Base-by-base conservation (phyloP, 2,888 invertebrate genomes). In the Willowsia nigromaculata region DNA sequence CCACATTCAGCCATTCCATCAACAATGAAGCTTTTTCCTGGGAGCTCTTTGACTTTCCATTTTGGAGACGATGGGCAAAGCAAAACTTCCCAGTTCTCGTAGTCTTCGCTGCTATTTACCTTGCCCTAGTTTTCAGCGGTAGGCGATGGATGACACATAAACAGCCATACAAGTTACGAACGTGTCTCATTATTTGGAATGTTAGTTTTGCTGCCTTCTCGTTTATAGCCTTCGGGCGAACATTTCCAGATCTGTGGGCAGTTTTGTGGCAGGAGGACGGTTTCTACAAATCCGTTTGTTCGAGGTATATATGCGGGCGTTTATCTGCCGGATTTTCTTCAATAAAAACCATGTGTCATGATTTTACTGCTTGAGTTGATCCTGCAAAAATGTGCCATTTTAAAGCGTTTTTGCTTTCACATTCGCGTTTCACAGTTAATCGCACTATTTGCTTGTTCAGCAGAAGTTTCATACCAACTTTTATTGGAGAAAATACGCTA, bases 211-310 rank as follows among this genome's bases (percentile, higher is more conserved):
- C 89, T 7, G 37, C 71, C 7, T 89, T 89, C 53, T 91, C 89
- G 7, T 81, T 85, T 13, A 15, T 80, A 0, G 90, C 89, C 0
- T 91, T 91, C 43, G 18, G 68, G 13, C 80, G 90, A n/a, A 88
- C 90, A 11, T 84, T 90, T 53, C 91, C 90, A 13, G 89, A 91
- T 59, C 56, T 90, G 53, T 43, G 81, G 27, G 56, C 6, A 33
- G 82, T 87, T 59, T 33, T 90, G 33, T 71, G 71, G 83, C 22
- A 18, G n/a, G 50, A 25, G 27, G 78, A 90, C 68, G 90, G 88
- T 2, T 87, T 89, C 47, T 78, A 90, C 71, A 65, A 50, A 13
- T 81, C 89, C 13, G 76, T 91, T 30, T 90, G 91, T 53, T 89
- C 89, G 0, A 90, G 89, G n/a, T n/a, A n/a, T n/a, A n/a, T n/a